Base-by-base conservation (phyloP, 2,888 invertebrate genomes). In the Cynaeus angustus region DNA sequence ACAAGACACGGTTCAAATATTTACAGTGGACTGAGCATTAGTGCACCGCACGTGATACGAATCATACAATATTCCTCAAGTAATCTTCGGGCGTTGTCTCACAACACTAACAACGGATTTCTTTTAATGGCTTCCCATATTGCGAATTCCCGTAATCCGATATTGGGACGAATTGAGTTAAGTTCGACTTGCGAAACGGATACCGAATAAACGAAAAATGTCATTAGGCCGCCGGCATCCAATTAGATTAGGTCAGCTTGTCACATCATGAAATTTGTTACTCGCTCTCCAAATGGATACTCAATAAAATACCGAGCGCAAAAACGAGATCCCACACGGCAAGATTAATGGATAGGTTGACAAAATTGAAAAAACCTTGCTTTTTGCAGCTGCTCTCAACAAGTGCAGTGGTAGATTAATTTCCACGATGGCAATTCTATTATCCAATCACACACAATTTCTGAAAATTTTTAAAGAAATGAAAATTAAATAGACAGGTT, bases 111-210 rank as follows among this genome's bases (percentile, higher is more conserved):
- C 67, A 71, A 81, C 82, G 83, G 80, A 83, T 82, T 83, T 81
- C 78, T 81, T 67, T 59, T 79, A 79, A 81, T 79, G 79, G 77
- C 77, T 74, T 74, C 73, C 79, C 81, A 81, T 82, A 83, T 84
- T 82, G 82, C 79, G 82, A 83, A 83, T 83, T 81, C 81, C 82
- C 75, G 83, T 83, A 84, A 84, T 84, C 82, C 81, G 82, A 83
- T 83, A 82, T 82, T 73, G 72, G 78, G 68, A 59, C 70, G 78
- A 81, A 84, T 83, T 82, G 83, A 83, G 83, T 83, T 83, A 83
- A 80, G 78, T 77, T 70, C 72, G 75, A 72, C 75, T 74, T 75
- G 73, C 74, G 80, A 76, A 79, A 79, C 80, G 79, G 79, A 80
- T 76, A 79, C 80, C 81, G 79, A 81, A 82, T 82, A 83, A 81